These are phyloP conservation scores for Pocillopora verrucosa DNA, from an alignment of 64 coral and sea anemone species.

Conservation along the genomic window DNA sequence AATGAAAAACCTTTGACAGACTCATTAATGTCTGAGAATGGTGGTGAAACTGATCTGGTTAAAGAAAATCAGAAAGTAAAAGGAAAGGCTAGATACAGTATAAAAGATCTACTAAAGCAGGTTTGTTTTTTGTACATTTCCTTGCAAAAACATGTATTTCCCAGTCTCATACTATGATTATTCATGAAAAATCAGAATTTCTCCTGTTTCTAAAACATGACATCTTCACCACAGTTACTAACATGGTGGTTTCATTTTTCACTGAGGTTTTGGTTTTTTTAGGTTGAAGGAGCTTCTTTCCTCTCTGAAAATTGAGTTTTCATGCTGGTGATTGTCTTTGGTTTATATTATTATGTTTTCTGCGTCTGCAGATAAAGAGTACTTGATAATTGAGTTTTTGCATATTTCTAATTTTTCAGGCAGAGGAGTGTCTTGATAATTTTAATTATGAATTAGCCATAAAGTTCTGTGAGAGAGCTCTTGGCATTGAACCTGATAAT, in stretches of 20 bases:
- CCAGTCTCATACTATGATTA: too few relatives aligned
- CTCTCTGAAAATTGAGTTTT: too few relatives aligned
- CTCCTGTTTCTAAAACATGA: too few relatives aligned
- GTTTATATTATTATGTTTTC: too few relatives aligned
- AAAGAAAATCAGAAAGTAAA: not conserved
- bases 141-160: not conserved
- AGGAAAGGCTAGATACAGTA: not conserved
- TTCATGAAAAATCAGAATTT: not conserved
- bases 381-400: too few relatives aligned
- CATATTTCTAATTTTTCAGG: constrained; percentile 27
- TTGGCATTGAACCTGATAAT: constrained; percentile 81
- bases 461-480: constrained; percentile 88
- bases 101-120: constrained; percentile 35
- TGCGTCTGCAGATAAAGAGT: too few relatives aligned
- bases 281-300: too few relatives aligned
- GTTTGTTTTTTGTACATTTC: not conserved
- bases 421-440: constrained; percentile 84
- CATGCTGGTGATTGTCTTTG: too few relatives aligned
- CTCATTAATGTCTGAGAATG: not conserved
- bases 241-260: too few relatives aligned
- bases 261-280: too few relatives aligned
- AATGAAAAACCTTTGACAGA: not conserved
- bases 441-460: constrained; percentile 93
- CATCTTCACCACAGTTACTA: too few relatives aligned
- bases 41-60: not conserved